These are phyloP conservation scores for Eclectus roratus DNA, from an alignment of 2,113 vertebrate species.

Conservation along the genomic window DNA sequence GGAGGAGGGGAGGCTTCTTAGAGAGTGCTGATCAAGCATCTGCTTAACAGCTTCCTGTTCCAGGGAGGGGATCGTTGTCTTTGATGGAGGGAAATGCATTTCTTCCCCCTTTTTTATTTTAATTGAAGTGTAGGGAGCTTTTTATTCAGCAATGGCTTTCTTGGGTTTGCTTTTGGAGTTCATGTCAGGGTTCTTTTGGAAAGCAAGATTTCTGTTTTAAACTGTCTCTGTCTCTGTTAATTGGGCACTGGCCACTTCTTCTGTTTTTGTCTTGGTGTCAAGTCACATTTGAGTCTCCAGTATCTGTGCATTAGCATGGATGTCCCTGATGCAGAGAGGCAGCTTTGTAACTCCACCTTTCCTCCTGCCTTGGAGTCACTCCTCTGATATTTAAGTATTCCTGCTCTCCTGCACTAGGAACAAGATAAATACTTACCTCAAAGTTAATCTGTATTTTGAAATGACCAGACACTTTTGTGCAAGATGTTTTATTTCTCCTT, in stretches of 20 bases:
- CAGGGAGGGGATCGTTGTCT: not conserved
- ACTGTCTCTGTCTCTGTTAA: not conserved
- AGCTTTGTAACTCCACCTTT: not conserved
- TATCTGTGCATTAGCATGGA: not conserved
- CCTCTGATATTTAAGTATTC: not conserved
- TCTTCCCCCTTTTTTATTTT: not conserved
- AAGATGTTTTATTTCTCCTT: not conserved
- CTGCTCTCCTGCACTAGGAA: not conserved
- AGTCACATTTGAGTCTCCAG: not conserved
- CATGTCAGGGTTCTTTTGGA: not conserved
- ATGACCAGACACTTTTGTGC: not conserved
- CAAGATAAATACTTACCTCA: not conserved
- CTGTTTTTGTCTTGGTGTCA: not conserved
- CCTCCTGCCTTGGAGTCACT: not conserved
- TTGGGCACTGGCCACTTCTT: not conserved
- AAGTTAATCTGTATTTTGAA: conserved; percentile 1
- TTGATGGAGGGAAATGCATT: not conserved
- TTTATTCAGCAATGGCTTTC: not conserved
- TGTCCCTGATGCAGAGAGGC: not conserved
- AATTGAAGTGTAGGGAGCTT: not conserved
- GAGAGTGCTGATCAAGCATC: not conserved
- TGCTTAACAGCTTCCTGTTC: not conserved
- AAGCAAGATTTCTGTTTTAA: not conserved
- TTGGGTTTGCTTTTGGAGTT: not conserved
- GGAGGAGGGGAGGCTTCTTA: not conserved